Evolutionary conservation across 2,888 invertebrate genomes (phyloP).

Genomic region (Trisateles emortualis): DNA sequence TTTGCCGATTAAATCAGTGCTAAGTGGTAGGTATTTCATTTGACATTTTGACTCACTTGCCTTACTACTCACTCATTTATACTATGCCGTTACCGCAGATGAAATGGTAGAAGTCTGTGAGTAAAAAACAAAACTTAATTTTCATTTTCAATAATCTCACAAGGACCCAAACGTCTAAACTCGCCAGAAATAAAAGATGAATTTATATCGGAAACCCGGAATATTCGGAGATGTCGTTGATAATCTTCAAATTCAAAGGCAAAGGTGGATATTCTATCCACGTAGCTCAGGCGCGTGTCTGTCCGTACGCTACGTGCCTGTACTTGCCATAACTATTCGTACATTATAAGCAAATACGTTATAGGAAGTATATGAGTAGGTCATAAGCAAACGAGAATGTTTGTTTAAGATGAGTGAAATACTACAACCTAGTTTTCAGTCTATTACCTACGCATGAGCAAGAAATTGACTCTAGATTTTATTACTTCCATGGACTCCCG

Average conservation of each 20-base stretch:
- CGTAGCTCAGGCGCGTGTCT: slow-evolving; percentile 53
- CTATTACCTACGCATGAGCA: too few relatives aligned
- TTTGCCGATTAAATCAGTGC: too few relatives aligned
- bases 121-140: too few relatives aligned
- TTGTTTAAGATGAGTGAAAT: slow-evolving; percentile 24
- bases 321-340: slow-evolving; percentile 51
- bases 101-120: too few relatives aligned
- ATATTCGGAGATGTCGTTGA: slow-evolving; percentile 39
- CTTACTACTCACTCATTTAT: too few relatives aligned
- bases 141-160: too few relatives aligned
- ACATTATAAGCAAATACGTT: slow-evolving; percentile 48
- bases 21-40: too few relatives aligned
- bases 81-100: too few relatives aligned
- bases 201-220: slow-evolving; percentile 42
- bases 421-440: background rate
- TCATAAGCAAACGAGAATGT: slow-evolving; percentile 33
- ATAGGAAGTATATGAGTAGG: too few relatives aligned
- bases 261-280: slow-evolving; percentile 50
- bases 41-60: too few relatives aligned
- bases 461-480: too few relatives aligned
- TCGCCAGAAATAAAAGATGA: slow-evolving; percentile 23
- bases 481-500: too few relatives aligned
- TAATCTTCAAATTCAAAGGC: slow-evolving; percentile 58
- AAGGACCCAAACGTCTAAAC: background rate
- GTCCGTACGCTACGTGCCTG: slow-evolving; percentile 51